Evolutionary conservation across 1,140 invertebrate genomes (phyloP).

Genomic region (Trachelipus rathkii): DNA sequence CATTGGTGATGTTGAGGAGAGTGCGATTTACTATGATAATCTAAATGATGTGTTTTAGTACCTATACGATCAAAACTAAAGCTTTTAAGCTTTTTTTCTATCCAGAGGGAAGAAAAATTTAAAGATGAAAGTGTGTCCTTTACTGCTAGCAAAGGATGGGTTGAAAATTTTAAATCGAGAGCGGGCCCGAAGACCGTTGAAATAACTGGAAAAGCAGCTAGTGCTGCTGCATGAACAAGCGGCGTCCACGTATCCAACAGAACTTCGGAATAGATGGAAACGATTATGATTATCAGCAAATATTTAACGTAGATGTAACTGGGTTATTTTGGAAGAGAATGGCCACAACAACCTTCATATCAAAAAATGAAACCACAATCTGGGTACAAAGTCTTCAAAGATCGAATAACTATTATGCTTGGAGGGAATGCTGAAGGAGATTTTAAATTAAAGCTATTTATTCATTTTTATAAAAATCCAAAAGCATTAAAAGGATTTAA

Average conservation of each 20-base stretch:
- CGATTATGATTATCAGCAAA: not conserved
- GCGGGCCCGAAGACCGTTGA: not conserved
- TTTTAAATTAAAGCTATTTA: conserved; percentile 10
- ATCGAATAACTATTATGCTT: conserved; percentile 2
- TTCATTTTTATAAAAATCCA: conserved; percentile 9
- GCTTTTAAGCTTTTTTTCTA: no score
- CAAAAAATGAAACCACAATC: not conserved
- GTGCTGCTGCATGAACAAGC: not conserved
- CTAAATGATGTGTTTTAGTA: no score
- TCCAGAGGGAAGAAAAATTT: no score
- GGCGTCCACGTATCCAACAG: not conserved
- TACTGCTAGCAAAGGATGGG: not conserved
- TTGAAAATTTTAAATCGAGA: not conserved
- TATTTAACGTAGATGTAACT: conserved; percentile 8
- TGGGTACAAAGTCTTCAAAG: not conserved
- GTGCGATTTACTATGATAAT: no score
- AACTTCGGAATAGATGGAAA: not conserved
- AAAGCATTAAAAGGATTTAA: not conserved
- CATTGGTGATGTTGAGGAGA: no score
- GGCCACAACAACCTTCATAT: not conserved
- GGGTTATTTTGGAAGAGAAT: not conserved
- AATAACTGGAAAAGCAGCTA: not conserved
- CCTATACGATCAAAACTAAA: no score
- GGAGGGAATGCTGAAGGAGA: not conserved
- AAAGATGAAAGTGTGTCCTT: not conserved